Evolutionary conservation across 2,888 invertebrate species (phyloP), one percentile per base, ranked within the genome.

Genomic region (Thyatira batis): DNA sequence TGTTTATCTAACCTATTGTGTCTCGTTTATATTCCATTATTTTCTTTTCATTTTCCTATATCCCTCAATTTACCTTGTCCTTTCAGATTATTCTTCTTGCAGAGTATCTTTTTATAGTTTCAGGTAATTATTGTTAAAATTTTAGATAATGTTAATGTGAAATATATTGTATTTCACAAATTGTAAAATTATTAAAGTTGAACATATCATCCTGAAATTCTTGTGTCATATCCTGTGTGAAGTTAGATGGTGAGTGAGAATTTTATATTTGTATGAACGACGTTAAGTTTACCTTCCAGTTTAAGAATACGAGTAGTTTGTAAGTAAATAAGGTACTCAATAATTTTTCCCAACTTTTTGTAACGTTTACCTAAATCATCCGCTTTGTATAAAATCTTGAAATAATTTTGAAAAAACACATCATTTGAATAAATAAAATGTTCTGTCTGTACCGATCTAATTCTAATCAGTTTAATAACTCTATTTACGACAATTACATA

Each of bases 201-300:
- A 79, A 89, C 89, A 89, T 89, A 89, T 89, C 89, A 88, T 80
- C 72, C 71, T 68, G 66, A 71, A 64, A 76, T 67, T 63, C 62
- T 71, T 57, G 71, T 65, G 68, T 76, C 86, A 87, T 87, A 86
- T 87, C 86, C 76, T 75, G 69, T 63, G 39, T 17, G 39, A 60
- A 60, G 63, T 50, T 53, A 64, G 75, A 73, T 66, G 73, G 72
- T 66, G 69, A 73, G 73, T 77, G 79, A 78, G 77, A 82, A 64
- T 70, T 74, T 76, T 79, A 78, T 83, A 83, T 80, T 77, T 82
- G 69, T 78, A 82, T 65, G 61, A 63, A 64, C 46, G 54, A 60
- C 53, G 52, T 69, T 71, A 55, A 53, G 49, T 68, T 39, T 73
- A 50, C 55, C 59, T 51, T 58, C 58, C 63, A 48, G 13, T 55